Base-by-base conservation (phyloP, 2,888 invertebrate species). In the Aplocera efformata region DNA sequence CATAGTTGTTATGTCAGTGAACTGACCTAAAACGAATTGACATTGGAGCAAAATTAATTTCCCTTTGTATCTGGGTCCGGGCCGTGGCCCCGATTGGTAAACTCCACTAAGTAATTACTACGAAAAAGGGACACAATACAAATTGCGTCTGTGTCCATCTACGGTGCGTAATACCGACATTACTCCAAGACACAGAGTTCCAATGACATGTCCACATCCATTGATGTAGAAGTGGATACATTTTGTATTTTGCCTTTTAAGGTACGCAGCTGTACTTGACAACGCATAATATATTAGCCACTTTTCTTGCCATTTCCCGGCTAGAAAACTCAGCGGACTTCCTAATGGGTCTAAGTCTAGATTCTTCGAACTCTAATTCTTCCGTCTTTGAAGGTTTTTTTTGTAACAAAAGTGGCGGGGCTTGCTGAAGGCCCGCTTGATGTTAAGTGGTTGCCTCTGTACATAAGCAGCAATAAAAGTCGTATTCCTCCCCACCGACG, bases 51-150 rank as follows among this genome's bases (percentile, higher is more conserved):
- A 36, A 25, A 28, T 37, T 27, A 31, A 39, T 31, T 24, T 34
- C 32, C 31, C 11, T 32, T 39, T 25, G 28, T 21, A 11, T 24
- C 31, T 10, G 32, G 11, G n/a, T 10, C 10, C 7, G 36, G 48
- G 39, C 48, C 34, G 31, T 43, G 41, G 31, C 43, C 41, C 37
- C 42, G 38, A 47, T 49, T 32, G 37, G 50, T 38, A 43, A 24
- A 32, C 37, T 20, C 41, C 24, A 33, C 38, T 35, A 54, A 53
- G 56, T 60, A 60, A 61, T 62, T 67, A 67, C 51, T 60, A 63
- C 69, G 56, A 63, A 68, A 65, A 71, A 66, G 67, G 67, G 54
- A 53, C 48, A 58, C 60, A 58, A 63, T 68, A 63, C 67, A 58
- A 61, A 61, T 58, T 56, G 53, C 43, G 34, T 35, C 34, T 37